Evolutionary conservation across 2,113 vertebrate species (phyloP).

Genomic region (Mus pahari): DNA sequence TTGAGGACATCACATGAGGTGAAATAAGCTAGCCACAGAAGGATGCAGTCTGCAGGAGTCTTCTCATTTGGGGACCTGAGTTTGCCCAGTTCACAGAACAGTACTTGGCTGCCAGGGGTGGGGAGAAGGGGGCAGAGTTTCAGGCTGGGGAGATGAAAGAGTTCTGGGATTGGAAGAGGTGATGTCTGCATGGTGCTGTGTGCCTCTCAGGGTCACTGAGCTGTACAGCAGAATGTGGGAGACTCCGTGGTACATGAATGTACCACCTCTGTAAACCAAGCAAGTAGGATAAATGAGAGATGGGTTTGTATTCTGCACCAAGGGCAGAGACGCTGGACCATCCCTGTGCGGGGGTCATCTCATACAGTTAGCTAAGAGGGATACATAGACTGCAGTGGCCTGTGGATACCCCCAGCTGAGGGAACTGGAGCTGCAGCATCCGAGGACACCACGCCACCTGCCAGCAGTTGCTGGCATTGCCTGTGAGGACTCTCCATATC

Average conservation of each 20-base stretch:
- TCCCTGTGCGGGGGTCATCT: rapidly evolving
- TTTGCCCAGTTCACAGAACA: not conserved
- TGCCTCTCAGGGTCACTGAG: rapidly evolving
- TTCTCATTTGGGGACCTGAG: not conserved
- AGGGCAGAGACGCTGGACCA: rapidly evolving
- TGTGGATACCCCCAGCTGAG: not conserved
- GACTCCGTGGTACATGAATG: not conserved
- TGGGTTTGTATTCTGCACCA: too few relatives aligned
- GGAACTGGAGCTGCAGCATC: not conserved
- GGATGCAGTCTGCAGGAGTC: not conserved
- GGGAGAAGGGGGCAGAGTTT: not conserved
- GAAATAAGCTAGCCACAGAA: not conserved
- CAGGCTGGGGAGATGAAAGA: not conserved
- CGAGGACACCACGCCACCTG: constrained; percentile 82
- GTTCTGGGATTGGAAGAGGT: not conserved
- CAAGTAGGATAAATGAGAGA: not conserved
- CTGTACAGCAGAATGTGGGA: not conserved
- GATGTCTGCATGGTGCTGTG: rapidly evolving
- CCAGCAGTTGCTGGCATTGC: constrained; percentile 88
- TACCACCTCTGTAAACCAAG: not conserved
- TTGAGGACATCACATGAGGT: not conserved
- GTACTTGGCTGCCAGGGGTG: not conserved
- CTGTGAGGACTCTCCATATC: not conserved
- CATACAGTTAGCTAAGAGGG: not conserved
- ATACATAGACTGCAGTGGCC: not conserved